Conservation (phyloP, 2,113 vertebrate species). For the Bujurquina vittata region DNA sequence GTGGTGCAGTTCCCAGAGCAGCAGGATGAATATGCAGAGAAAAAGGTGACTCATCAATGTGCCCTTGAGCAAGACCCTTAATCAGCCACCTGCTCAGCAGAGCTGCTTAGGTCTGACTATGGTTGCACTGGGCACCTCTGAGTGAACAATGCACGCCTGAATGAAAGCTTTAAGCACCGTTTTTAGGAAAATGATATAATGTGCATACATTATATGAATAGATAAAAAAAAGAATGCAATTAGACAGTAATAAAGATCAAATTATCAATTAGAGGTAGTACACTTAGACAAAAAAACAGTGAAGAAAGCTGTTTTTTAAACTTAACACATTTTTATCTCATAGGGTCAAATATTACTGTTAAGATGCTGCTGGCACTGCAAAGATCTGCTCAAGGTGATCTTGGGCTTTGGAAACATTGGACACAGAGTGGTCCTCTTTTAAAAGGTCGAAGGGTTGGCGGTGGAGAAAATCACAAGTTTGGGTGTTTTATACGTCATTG, state of each 20-base stretch:
- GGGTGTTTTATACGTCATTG: not conserved
- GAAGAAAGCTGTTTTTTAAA: no score
- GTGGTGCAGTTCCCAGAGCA: not conserved
- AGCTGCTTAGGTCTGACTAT: not conserved
- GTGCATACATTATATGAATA: not conserved
- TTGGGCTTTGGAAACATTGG: not conserved
- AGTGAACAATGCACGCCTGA: not conserved
- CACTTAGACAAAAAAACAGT: no score
- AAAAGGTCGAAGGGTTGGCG: no score
- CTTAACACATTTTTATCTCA: not conserved
- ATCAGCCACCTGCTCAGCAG: not conserved
- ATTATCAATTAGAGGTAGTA: rapidly evolving
- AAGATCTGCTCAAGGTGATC: not conserved
- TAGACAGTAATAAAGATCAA: rapidly evolving
- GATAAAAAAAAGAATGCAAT: not conserved
- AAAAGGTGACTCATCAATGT: not conserved
- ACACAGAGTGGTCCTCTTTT: not conserved
- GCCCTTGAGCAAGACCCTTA: not conserved
- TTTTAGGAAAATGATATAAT: rapidly evolving
- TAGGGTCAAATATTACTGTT: not conserved
- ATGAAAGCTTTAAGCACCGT: not conserved
- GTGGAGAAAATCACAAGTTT: not conserved
- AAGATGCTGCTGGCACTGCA: rapidly evolving
- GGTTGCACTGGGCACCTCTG: not conserved
- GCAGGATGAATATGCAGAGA: not conserved